Evolutionary conservation across 2,888 invertebrate genomes (phyloP), one percentile per base, ranked within the genome.

Genomic region (Apodemia mormo): DNA sequence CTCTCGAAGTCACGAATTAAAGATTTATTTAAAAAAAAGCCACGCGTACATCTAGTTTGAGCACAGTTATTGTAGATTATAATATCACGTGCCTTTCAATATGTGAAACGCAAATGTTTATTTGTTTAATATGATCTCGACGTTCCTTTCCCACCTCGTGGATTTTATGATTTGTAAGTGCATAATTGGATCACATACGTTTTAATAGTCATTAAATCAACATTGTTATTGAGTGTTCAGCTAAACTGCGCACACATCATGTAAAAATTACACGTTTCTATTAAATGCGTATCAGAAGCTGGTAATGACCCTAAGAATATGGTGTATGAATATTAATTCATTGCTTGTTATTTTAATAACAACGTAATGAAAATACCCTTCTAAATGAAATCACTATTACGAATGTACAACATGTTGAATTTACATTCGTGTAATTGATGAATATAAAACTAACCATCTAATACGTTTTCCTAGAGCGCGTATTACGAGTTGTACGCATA

Each of bases 161-260:
- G 89, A 84, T 79, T 90, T 79, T 74, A 86, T 89, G 83, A 88
- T 80, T 77, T 78, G 45, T 45, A 80, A 77, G 74, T 77, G 72
- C 76, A 77, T 85, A 88, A 87, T 85, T 84, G 84, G 82, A 83
- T 77, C 82, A 85, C 78, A 78, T 73, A 70, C 73, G 65, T 69
- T 68, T 64, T 49, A 67, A 70, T 70, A 70, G 67, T 22, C 70
- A 69, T 72, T 73, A 69, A 68, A 68, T 33, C 61, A 40, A 29
- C 65, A 67, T 70, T 71, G 71, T 69, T 71, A 68, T 67, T 70
- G 69, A 61, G 67, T 68, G 68, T 73, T 69, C 71, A 49, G 68
- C 75, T 65, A 73, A 77, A 77, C 77, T 79, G 79, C 81, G 81
- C 78, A 81, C 72, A 74, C 76, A 70, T 76, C 76, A 78, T 76